Base-by-base conservation (phyloP, 30 jellyfish, hydroid and myxozoan genomes). In the Nemopilema nomurai region DNA sequence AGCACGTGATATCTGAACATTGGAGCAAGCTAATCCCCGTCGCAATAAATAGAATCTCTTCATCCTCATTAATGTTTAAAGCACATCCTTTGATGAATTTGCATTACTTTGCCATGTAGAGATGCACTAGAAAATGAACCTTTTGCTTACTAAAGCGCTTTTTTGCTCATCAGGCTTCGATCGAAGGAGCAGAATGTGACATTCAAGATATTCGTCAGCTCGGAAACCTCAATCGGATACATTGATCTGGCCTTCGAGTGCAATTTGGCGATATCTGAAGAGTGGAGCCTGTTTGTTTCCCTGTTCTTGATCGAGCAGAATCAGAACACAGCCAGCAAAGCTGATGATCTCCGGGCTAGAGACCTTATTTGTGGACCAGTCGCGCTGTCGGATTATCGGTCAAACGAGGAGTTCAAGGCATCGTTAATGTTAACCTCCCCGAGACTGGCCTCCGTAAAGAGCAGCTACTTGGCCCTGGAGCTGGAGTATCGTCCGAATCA, bases 181-280 rank as follows among this genome's bases (percentile, higher is more conserved):
- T 63, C 92, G 28, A 67, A 71, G 53, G 92, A 77, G 4, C 87
- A 77, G 20, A 31, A 64, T 50, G 88, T 83, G 72, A 33, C 93
- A 16, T 93, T 93, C 80, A 82, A 89, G 52, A 67, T 93, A 21
- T 76, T 77, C 65, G 98, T 84, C 67, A 77, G 87, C 28, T 89
- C 96, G 0, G 91, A 93, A 30, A 82, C 98, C 3, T 51, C 90
- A 7, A 81, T 93, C 63, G 98, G 97, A 17, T 93, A 93, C 81
- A 21, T 93, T 51, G 96, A 84, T 65, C 41, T 93, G 51, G 53
- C 87, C 50, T 87, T 93, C 28, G 71, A 79, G 24, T 91, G 96
- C 87, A 25, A 63, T 49, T 57, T 74, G 18, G 69, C 83, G 20
- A 62, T 92, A 8, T 22, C 84, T 3, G 81, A 74, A 31, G 84